Evolutionary conservation across 2,888 invertebrate species (phyloP), one percentile per base, ranked within the genome.

Genomic region (Danaus chrysippus): DNA sequence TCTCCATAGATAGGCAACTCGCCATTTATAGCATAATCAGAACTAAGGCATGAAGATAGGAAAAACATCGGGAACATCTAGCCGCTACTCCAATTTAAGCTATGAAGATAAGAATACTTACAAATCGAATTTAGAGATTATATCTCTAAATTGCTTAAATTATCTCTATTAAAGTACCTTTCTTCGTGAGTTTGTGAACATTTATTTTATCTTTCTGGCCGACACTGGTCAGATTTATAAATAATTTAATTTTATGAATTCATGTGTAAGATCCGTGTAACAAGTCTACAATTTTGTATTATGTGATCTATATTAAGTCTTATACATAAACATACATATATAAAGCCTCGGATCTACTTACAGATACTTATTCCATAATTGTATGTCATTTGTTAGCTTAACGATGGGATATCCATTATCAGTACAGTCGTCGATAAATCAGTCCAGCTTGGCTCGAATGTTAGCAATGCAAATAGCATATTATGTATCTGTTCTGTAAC

Each of bases 381-480:
- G 10, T 12, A 10, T 10, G 52, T 52, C 52, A 41, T n/a, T n/a
- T 6, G 12, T 53, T 58, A 53, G 52, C 52, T 53, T 53, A 23
- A 49, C 52, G 42, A 58, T 52, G 19, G 52, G 19, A 17, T 34
- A 34, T 34, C 11, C 19, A 49, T 19, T 44, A 42, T 55, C 58
- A 59, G 23, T 54, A 17, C 49, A 17, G 44, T 34, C 57, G 59
- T 49, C 53, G 59, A 53, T 34, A 63, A 59, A 59, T 63, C 63
- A 59, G 56, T 59, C 15, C 59, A 56, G 49, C 52, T 56, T 23
- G 57, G 42, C 42, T 54, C 23, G 43, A 56, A 58, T 60, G 64
- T 66, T 68, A 68, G 69, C 66, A 66, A 68, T 69, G 65, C 68
- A 65, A 66, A 68, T 69, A 59, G 19, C 55, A 53, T 49, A 57